These are phyloP conservation scores for Microhierax caerulescens DNA, from an alignment of 2,797 vertebrate species.

Conservation along the genomic window DNA sequence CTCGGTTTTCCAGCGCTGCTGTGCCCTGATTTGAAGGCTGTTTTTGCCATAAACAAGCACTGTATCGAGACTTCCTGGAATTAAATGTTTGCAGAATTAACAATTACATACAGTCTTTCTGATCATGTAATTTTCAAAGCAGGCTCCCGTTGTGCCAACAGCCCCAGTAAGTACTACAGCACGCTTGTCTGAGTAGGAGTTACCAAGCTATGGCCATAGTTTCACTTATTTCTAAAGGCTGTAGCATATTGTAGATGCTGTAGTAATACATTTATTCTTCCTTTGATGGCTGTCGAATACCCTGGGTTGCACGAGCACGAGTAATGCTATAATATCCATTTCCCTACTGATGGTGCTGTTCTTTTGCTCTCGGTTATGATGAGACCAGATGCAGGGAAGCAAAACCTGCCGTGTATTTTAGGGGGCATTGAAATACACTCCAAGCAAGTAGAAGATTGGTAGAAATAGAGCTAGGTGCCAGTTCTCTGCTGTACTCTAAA, in stretches of 20 bases:
- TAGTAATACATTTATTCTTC: neutral
- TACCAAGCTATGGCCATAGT: neutral
- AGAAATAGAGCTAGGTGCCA: neutral
- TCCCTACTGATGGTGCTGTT: neutral
- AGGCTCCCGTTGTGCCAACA: neutral
- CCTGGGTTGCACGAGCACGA: rapidly evolving
- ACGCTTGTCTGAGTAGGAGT: rapidly evolving
- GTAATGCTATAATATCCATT: neutral
- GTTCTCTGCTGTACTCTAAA: neutral
- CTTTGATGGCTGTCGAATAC: neutral
- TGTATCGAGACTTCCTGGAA: neutral
- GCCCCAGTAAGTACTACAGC: neutral
- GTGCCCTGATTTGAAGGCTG: neutral
- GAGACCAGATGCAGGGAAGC: neutral
- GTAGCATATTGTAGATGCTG: neutral
- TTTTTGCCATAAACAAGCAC: neutral
- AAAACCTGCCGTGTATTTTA: neutral
- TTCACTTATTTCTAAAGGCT: neutral
- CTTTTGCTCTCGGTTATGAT: neutral
- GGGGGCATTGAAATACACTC: neutral
- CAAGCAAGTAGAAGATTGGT: neutral
- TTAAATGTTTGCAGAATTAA: neutral
- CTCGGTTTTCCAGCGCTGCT: neutral
- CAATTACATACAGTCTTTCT: rapidly evolving
- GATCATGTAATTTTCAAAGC: neutral